phyloP scores from a whole-genome alignment of 2,113 vertebrate species.

The Megaceryle maxima region DNA sequence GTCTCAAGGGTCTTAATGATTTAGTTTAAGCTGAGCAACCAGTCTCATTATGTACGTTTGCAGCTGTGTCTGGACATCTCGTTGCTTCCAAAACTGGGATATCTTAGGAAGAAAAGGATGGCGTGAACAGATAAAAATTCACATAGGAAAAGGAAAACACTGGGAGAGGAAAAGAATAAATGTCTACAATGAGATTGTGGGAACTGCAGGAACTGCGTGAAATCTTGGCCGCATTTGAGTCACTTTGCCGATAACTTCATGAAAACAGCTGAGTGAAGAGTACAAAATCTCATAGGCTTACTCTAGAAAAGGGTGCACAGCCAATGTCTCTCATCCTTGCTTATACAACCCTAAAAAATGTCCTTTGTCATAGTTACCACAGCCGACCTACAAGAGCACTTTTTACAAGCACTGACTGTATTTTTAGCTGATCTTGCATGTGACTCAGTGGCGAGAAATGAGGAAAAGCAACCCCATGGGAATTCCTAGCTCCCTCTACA shows the following conservation, averaged over 20 bases:
- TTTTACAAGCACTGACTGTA: background rate
- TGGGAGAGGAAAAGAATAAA: background rate
- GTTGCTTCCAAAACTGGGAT: background rate
- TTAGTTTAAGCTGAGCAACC: background rate
- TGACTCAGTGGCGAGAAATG: slow-evolving; percentile 38
- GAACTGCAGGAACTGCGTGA: background rate
- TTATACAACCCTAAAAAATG: background rate
- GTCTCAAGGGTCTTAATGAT: background rate
- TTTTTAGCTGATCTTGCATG: slow-evolving; percentile 41
- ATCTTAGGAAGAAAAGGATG: background rate
- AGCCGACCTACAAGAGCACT: background rate
- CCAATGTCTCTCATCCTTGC: background rate
- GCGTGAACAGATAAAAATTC: background rate
- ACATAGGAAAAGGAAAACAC: background rate
- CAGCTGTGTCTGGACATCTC: background rate
- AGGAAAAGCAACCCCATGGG: background rate
- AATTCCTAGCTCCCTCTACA: background rate
- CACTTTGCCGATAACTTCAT: background rate
- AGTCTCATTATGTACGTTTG: background rate
- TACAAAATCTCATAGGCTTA: background rate
- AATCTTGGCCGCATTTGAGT: background rate
- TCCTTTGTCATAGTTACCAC: background rate
- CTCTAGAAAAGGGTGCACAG: background rate
- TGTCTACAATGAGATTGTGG: background rate
- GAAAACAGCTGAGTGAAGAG: background rate